These are phyloP conservation scores for Yponomeuta evonymella DNA, from an alignment of 2,888 invertebrate genomes.

Conservation along the genomic window DNA sequence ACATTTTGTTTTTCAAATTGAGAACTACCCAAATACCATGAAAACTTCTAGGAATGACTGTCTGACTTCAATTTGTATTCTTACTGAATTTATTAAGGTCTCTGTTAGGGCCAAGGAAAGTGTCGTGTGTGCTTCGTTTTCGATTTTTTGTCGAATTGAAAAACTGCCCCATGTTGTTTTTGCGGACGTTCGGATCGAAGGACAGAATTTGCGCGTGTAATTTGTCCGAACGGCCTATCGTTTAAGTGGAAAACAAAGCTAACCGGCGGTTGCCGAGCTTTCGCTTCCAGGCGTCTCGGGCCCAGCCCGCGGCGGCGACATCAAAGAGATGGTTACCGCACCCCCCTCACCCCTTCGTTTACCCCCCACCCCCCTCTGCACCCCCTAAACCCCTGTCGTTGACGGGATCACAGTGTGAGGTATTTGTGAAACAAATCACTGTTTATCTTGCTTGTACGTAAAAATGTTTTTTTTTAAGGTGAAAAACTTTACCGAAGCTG, in stretches of 20 bases:
- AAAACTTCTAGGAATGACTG: too few species aligned
- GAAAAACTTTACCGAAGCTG: too few species aligned
- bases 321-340: slow-evolving; percentile 64
- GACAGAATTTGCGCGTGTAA: slow-evolving; percentile 24
- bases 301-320: slow-evolving; percentile 55
- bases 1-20: too few species aligned
- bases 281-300: slow-evolving; percentile 52
- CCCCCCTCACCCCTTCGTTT: slow-evolving; percentile 34
- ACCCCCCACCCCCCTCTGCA: slow-evolving; percentile 20
- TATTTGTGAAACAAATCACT: slow-evolving; percentile 55
- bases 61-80: too few species aligned
- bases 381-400: slow-evolving; percentile 5
- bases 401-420: slow-evolving; percentile 18
- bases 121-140: too few species aligned
- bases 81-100: too few species aligned
- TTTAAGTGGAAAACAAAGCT: slow-evolving; percentile 71
- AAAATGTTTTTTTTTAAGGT: not conserved
- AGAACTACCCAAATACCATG: too few species aligned
- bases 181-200: slow-evolving; percentile 26
- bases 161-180: not conserved
- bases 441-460: slow-evolving; percentile 34
- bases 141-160: too few species aligned
- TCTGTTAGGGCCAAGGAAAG: too few species aligned
- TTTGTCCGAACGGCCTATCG: slow-evolving; percentile 41
- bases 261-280: slow-evolving; percentile 68